A percentile compares a stretch with the other conserved stretches of the same genome.
These are phyloP conservation scores for Danionella dracula DNA, from an alignment of 2,797 vertebrate species.

Conservation along the genomic window DNA sequence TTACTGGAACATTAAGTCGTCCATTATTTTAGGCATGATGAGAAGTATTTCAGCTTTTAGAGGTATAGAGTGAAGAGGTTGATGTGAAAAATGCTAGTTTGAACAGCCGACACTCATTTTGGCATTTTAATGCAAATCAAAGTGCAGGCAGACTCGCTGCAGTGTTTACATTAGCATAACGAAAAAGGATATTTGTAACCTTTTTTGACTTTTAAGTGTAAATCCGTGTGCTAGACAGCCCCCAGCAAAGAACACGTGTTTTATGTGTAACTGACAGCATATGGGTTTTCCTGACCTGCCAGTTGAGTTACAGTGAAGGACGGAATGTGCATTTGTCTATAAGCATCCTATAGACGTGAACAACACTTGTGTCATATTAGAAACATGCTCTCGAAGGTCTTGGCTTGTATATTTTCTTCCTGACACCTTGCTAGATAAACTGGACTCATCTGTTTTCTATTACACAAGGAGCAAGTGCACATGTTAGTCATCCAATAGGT, in stretches of 20 bases:
- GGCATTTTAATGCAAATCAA: neutral
- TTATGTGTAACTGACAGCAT: constrained; percentile 23
- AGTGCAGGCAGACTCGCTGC: neutral
- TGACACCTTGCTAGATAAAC: constrained; percentile 40
- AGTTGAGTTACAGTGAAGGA: constrained; percentile 9
- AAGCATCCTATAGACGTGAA: neutral
- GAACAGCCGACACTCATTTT: neutral
- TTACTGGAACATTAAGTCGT: neutral
- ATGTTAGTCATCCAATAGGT: constrained; percentile 39
- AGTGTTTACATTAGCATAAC: constrained; percentile 7
- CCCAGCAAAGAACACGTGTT: constrained; percentile 12
- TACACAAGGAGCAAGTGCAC: constrained; percentile 43
- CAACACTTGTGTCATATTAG: neutral
- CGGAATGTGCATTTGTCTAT: constrained; percentile 6
- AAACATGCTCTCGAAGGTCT: constrained; percentile 28
- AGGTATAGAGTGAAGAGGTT: neutral
- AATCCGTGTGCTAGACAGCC: constrained; percentile 17
- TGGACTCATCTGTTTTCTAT: constrained; percentile 33
- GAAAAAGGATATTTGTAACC: constrained; percentile 10
- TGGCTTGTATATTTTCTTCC: constrained; percentile 33
- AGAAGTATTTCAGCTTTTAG: neutral
- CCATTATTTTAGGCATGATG: constrained; percentile 1
- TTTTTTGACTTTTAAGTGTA: constrained; percentile 16
- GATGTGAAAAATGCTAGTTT: neutral
- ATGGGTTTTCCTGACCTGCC: constrained; percentile 6